These are phyloP conservation scores for Caretta caretta DNA, from an alignment of 2,113 vertebrate genomes.

Conservation along the genomic window DNA sequence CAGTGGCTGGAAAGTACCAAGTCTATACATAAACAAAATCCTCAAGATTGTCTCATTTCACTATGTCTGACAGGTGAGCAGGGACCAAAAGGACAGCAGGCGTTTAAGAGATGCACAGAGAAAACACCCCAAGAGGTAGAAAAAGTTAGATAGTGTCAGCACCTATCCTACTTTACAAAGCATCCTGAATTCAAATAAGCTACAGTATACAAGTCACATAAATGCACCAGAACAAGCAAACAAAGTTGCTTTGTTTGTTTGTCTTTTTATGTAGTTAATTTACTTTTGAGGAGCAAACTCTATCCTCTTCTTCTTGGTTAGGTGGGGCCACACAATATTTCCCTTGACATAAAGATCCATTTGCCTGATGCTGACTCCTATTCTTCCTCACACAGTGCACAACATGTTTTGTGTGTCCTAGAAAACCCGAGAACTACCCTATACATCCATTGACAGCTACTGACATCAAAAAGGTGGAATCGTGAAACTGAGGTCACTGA, in stretches of 20 bases:
- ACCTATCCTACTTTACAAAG: neutral
- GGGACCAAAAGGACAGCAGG: neutral
- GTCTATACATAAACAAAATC: neutral
- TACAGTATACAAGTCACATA: neutral
- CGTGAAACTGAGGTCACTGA: neutral
- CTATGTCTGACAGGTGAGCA: neutral
- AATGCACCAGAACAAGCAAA: neutral
- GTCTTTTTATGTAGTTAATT: neutral
- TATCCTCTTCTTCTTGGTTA: neutral
- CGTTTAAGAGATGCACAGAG: neutral
- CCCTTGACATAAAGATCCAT: neutral
- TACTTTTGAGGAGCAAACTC: neutral
- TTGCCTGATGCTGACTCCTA: neutral
- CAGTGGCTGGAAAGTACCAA: neutral
- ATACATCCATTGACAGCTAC: neutral
- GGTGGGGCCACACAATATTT: neutral
- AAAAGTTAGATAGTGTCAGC: neutral
- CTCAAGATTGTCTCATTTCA: neutral
- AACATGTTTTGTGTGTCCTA: neutral
- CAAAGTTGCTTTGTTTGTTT: neutral
- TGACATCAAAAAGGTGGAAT: neutral
- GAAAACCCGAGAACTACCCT: neutral
- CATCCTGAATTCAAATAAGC: neutral
- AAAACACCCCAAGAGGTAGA: neutral
- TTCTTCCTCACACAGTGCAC: accelerated